These are phyloP conservation scores for Eurypyga helias DNA, from an alignment of 2,113 vertebrate species.

Conservation along the genomic window DNA sequence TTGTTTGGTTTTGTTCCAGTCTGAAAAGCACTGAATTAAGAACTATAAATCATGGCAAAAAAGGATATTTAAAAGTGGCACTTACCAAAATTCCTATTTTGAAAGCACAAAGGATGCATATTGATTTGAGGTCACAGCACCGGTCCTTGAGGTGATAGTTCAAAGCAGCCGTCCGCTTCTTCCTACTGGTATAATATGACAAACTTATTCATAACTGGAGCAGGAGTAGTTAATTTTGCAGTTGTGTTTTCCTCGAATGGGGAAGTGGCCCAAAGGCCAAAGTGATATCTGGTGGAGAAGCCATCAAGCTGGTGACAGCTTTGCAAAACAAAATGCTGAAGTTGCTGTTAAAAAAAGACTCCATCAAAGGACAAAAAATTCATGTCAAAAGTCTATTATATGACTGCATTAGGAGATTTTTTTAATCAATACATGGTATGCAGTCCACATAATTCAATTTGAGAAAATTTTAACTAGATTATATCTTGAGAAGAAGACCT, in stretches of 20 bases:
- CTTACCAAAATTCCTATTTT: neutral
- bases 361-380: neutral
- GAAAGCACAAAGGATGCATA: neutral
- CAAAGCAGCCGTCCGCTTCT: neutral
- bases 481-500: neutral
- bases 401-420: neutral
- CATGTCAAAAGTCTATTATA: neutral
- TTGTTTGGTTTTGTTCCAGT: neutral
- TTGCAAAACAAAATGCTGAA: neutral
- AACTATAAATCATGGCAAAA: neutral
- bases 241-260: neutral
- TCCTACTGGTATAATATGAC: neutral
- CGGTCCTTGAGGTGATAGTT: neutral
- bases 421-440: neutral
- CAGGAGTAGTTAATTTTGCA: neutral
- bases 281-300: neutral
- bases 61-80: neutral
- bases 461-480: neutral
- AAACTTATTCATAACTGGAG: neutral
- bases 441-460: slow-evolving; percentile 24
- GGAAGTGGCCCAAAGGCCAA: neutral
- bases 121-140: neutral
- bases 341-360: neutral
- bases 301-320: neutral
- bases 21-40: neutral